Base-by-base conservation (phyloP, 2,113 vertebrate genomes). In the Montifringilla adamsi region DNA sequence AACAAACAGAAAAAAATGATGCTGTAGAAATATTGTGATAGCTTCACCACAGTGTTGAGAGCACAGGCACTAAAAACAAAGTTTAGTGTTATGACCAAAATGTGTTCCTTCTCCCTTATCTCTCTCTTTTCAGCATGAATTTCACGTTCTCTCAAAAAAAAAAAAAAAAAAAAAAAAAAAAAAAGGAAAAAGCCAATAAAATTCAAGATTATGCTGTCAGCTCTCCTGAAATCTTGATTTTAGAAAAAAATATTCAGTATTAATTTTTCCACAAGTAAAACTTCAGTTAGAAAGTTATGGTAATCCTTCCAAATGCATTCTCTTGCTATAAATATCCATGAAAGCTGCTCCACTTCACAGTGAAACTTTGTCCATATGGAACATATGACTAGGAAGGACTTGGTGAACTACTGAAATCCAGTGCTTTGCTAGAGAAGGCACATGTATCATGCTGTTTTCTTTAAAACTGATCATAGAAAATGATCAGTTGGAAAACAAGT, bases 311-410 rank as follows among this genome's bases (percentile, higher is more conserved):
- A 95, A 96, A 96, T 79, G 69, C 50, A 94, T 94, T 93, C 93
- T 90, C 67, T 74, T 77, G 37, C 84, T 96, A 95, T 91, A 95
- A 96, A 95, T 95, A 93, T 35, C 81, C 59, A 16, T 3, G 70
- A 94, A 96, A 95, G 81, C 93, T 96, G 95, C 67, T 96, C 59
- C 39, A 73, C 46, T 95, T 92, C 86, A 84, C 67, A 95, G 87
- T 77, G 76, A 91, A 93, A 96, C 75, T 94, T 87, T 77, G 90
- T 90, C 80, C 94, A 94, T 95, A 93, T 96, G 95, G 94, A 96
- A 94, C 82, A 94, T 95, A 94, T 49, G 84, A 94, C 90, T 92
- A 82, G 89, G 75, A 94, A 88, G 94, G 94, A 95, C 83, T 92
- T 74, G 49, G 68, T 92, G 95, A 96, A 88, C 83, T 85, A 92